Evolutionary conservation across 2,888 invertebrate genomes (phyloP), one percentile per base, ranked within the genome.

Genomic region (Sympetrum striolatum): DNA sequence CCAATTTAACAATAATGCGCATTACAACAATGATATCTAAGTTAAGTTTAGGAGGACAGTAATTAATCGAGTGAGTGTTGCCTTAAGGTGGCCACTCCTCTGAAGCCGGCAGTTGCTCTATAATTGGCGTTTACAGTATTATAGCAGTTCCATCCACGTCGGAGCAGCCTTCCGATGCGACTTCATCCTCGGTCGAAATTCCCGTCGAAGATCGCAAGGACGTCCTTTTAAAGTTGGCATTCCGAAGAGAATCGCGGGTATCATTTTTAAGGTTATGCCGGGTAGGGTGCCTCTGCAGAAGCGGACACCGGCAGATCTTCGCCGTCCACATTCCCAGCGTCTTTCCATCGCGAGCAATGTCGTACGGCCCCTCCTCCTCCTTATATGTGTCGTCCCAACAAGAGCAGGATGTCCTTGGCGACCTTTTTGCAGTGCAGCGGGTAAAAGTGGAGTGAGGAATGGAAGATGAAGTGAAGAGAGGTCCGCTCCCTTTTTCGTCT

Each of bases 381-480:
- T 64, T 80, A 44, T 44, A 80, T 44, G 80, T 81, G 81, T 81
- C 81, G 81, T 81, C 81, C 15, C 48, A 25, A 39, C n/a, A 44
- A 25, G 39, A 39, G 48, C 44, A 81, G 39, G 81, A 48, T 48
- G 81, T 81, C 81, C 81, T 81, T 81, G 81, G 81, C 44, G 44
- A 80, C 80, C 80, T 80, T 80, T 44, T 44, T 80, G 37, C 80
- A 81, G 25, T 81, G 81, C 81, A 48, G 44, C 44, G 48, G 81
- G 14, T 14, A 15, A 25, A 10, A 5, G 39, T 4, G 44, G 81
- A 48, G 25, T 14, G 81, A 25, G 25, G 25, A 53, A 44, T 48
- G 81, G 44, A 10, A 81, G 44, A 39, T 37, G 39, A 80, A 80
- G 37, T 14, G 12, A 81, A 44, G 81, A n/a, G 64, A 73, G 81